Conservation (phyloP, 2,797 vertebrate species). For the Muscicapa striata region DNA sequence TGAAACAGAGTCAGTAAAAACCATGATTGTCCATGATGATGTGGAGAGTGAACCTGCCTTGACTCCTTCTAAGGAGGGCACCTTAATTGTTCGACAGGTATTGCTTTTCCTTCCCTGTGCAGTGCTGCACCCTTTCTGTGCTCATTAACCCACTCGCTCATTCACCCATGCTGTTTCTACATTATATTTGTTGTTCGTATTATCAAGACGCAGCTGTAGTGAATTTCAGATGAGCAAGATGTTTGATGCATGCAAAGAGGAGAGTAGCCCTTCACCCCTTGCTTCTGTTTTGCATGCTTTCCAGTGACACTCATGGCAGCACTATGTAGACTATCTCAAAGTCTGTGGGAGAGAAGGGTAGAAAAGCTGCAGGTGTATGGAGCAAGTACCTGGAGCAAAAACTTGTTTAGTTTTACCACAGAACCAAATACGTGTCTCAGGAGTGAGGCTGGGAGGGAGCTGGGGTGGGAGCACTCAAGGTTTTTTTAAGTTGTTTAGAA, state of each 20-base stretch:
- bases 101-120: conserved; percentile 29
- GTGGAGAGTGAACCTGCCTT: conserved; percentile 90
- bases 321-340: conserved; percentile 44
- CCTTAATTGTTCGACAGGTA: conserved; percentile 95
- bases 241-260: conserved; percentile 68
- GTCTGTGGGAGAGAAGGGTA: conserved; percentile 47
- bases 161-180: conserved; percentile 80
- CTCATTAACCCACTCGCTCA: conserved; percentile 79
- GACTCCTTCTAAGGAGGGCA: conserved; percentile 96
- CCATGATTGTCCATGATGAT: conserved; percentile 94
- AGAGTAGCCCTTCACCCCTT: conserved; percentile 56
- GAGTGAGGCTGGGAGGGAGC: not conserved
- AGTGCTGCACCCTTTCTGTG: conserved; percentile 61
- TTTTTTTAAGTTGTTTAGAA: not conserved
- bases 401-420: not conserved
- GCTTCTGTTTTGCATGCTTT: conserved; percentile 75
- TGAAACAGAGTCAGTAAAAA: conserved; percentile 94
- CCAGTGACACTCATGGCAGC: conserved; percentile 65
- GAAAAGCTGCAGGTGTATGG: conserved; percentile 36
- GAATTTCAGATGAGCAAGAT: conserved; percentile 58
- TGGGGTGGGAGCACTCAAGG: not conserved
- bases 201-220: conserved; percentile 62
- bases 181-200: conserved; percentile 75
- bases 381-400: not conserved
- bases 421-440: not conserved